Base-by-base conservation (phyloP, 2,113 vertebrate species). In the Hemibagrus wyckioides region DNA sequence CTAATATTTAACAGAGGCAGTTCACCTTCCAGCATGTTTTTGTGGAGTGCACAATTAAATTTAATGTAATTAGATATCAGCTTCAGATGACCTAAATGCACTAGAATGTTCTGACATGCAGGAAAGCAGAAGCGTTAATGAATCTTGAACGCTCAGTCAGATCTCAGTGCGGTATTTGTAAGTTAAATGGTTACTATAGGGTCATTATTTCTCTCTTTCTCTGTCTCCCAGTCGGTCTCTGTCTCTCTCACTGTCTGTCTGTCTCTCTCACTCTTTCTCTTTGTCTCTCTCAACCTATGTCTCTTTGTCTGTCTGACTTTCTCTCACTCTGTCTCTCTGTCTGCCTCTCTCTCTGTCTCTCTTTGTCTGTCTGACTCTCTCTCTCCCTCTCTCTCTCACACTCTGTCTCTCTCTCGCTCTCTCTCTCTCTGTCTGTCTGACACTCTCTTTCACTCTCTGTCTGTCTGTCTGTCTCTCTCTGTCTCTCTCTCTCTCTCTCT, bases 201-300 rank as follows among this genome's bases (percentile, higher is more conserved):
- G 33, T 39, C 19, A 41, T 73, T 36, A 41, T 41, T 23, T 3
- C 17, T 36, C 21, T 63, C 30, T 86, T 41, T 71, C 56, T 80
- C 52, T 41, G 23, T 30, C 8, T n/a, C 59, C n/a, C n/a, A n/a
- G n/a, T n/a, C n/a, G n/a, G n/a, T n/a, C n/a, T n/a, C n/a, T n/a
- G n/a, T n/a, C n/a, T n/a, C n/a, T n/a, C n/a, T n/a, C n/a, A n/a
- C 6, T 79, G 41, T 92, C 84, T 90, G 65, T 65, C 88, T 88
- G 73, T 89, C 91, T 89, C 79, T 67, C 33, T 8, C 14, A 61
- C 23, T 86, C n/a, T 71, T 28, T 80, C 52, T 41, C 33, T 23
- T 4, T 52, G 73, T 52, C 41, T 17, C 10, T 80, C 41, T 92
- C 84, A n/a, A n/a, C n/a, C n/a, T n/a, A n/a, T n/a, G n/a, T n/a